Percentiles rank a stretch among this genome's conserved stretches.
Evolutionary conservation across 2,797 vertebrate species (phyloP).

Genomic region (Odontamblyopus rebecca): DNA sequence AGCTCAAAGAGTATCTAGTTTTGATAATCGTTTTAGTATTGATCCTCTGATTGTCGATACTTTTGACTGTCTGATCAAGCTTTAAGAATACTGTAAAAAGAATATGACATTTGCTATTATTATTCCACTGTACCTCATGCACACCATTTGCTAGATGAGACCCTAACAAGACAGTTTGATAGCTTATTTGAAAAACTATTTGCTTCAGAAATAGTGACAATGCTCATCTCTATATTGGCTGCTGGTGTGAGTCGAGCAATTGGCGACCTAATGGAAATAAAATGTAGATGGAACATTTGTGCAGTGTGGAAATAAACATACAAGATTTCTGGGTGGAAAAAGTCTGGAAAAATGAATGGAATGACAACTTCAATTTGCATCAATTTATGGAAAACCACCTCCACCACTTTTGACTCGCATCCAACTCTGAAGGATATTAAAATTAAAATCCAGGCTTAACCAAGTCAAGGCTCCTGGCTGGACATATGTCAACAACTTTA

Average conservation of each 20-base stretch:
- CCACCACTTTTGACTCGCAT: slow-evolving; percentile 16
- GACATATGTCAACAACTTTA: background rate
- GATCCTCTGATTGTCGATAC: no score
- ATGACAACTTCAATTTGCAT: slow-evolving; percentile 20
- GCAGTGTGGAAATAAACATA: slow-evolving; percentile 40
- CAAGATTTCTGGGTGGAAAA: slow-evolving; percentile 23
- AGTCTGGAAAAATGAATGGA: slow-evolving; percentile 32
- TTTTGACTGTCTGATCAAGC: slow-evolving; percentile 41
- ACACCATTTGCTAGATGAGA: no score
- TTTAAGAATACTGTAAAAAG: slow-evolving; percentile 66
- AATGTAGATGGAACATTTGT: slow-evolving; percentile 22
- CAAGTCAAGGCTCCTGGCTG: slow-evolving; percentile 30
- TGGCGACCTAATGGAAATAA: background rate
- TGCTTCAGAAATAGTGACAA: background rate
- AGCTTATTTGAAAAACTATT: background rate
- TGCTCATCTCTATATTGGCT: background rate
- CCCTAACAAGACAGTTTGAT: background rate
- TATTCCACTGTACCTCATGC: background rate
- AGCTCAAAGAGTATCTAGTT: no score
- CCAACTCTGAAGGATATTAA: slow-evolving; percentile 12
- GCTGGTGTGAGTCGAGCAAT: background rate
- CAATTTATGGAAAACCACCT: slow-evolving; percentile 30
- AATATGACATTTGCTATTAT: slow-evolving; percentile 32
- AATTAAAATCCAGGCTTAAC: slow-evolving; percentile 40
- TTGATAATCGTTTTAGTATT: no score